Evolutionary conservation across 2,888 invertebrate species (phyloP).

Genomic region (Neocrepidodera transversa): DNA sequence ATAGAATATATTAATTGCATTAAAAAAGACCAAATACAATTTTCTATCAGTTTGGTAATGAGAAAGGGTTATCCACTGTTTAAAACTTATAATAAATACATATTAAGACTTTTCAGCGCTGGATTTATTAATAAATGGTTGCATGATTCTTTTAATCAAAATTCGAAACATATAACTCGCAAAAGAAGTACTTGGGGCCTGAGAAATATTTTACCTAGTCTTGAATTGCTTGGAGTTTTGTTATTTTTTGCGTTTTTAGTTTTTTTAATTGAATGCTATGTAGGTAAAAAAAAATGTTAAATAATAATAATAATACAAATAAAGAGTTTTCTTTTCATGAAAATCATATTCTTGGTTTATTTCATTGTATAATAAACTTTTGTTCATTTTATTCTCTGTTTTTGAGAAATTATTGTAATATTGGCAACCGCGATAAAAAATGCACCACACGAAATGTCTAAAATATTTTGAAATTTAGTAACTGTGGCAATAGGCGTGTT

Average conservation of each 20-base stretch:
- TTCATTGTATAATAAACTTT: no score
- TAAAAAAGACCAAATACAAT: conserved; percentile 11
- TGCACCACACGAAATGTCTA: no score
- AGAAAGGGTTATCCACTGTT: conserved; percentile 29
- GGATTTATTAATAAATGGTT: conserved; percentile 32
- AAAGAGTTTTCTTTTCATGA: no score
- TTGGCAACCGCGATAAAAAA: no score
- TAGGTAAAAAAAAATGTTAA: background rate
- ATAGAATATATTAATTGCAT: conserved; percentile 19
- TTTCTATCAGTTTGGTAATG: conserved; percentile 27
- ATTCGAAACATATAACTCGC: background rate
- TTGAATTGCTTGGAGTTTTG: conserved; percentile 10
- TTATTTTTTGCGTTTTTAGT: conserved; percentile 7
- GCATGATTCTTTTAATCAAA: conserved; percentile 6
- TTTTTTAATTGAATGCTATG: conserved; percentile 9
- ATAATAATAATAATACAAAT: no score
- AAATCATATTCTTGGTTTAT: no score
- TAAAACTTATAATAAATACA: conserved; percentile 13
- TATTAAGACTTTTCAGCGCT: conserved; percentile 18
- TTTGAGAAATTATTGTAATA: no score
- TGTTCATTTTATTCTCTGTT: no score
- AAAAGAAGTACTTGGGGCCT: background rate
- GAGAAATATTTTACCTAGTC: conserved; percentile 1
- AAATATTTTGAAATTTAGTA: no score
- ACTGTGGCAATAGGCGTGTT: no score